Evolutionary conservation across 2,797 vertebrate species (phyloP), one percentile per base, ranked within the genome.

Genomic region (Rousettus madagascariensis): DNA sequence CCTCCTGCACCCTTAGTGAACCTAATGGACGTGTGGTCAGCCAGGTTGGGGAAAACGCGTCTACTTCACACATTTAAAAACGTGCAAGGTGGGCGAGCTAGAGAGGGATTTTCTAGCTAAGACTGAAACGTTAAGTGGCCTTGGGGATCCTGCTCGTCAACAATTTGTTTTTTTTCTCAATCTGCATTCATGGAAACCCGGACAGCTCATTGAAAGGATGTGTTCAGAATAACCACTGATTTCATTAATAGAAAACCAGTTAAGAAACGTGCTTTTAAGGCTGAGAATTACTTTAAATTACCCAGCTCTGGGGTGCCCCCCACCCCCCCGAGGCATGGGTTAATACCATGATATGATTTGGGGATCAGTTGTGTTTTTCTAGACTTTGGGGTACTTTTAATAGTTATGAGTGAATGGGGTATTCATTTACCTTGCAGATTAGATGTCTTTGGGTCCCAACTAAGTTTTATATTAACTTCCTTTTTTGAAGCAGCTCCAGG

Each of bases 321-420:
- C 41, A 43, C 9, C 41, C 6, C 85, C 85, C 26, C 43, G n/a
- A 94, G 28, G 77, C 26, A 33, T 17, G 72, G 80, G n/a, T 61
- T 94, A 94, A 4, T 72, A 26, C 9, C 57, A 86, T 77, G 75
- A 61, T 92, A 63, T 74, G 24, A 92, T 92, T 89, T 26, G 1
- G 1, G 36, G 38, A 17, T 5, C 43, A 26, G 19, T 38, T 71
- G 55, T 49, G 55, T 38, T 94, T 84, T 59, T 33, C 75, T 82
- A 85, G 68, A 69, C 61, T 71, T 71, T 30, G 85, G 53, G 63
- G 20, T 61, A 72, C 61, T 46, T 28, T 16, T 30, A 3, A 38
- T 49, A 17, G 86, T 22, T 61, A 24, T 26, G 20, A 10, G 38
- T 55, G 53, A 71, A 66, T 3, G n/a, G 17, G 38, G 4, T n/a